These are phyloP conservation scores for Melanotaenia maccullochi DNA, from an alignment of 2,797 vertebrate genomes.

Conservation along the genomic window DNA sequence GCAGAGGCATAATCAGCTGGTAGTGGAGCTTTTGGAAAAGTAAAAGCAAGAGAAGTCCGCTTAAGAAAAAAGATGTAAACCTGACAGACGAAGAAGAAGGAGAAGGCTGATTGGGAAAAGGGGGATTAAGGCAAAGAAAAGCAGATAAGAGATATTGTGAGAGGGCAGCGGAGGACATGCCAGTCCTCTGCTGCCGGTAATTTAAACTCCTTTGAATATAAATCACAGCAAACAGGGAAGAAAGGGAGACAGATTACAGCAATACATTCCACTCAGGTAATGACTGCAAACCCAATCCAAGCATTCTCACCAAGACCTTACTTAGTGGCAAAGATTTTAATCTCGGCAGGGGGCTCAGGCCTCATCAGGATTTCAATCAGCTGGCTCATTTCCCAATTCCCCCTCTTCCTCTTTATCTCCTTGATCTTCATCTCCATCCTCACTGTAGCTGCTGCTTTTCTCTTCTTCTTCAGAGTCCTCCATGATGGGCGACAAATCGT, in stretches of 20 bases:
- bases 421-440: conserved; percentile 20
- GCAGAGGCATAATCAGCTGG: conserved; percentile 29
- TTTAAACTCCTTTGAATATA: conserved; percentile 45
- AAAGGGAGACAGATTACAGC: conserved; percentile 53
- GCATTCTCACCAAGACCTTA: conserved; percentile 71
- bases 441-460: conserved; percentile 34
- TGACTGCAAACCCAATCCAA: conserved; percentile 66
- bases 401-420: conserved; percentile 35
- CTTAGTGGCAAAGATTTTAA: conserved; percentile 59
- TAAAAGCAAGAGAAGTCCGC: conserved; percentile 15
- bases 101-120: conserved; percentile 26
- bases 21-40: conserved; percentile 19
- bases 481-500: conserved; percentile 74
- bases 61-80: conserved; percentile 18
- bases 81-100: not conserved
- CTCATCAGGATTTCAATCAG: conserved; percentile 62
- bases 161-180: conserved; percentile 49
- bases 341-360: conserved; percentile 26
- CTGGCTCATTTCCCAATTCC: conserved; percentile 48
- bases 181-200: conserved; percentile 14
- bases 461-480: conserved; percentile 69
- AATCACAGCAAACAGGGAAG: conserved; percentile 57
- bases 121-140: conserved; percentile 12
- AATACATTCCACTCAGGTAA: conserved; percentile 71
- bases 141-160: conserved; percentile 9